Evolutionary conservation across 1,140 invertebrate species (phyloP).

Genomic region (Microplitis mediator): DNA sequence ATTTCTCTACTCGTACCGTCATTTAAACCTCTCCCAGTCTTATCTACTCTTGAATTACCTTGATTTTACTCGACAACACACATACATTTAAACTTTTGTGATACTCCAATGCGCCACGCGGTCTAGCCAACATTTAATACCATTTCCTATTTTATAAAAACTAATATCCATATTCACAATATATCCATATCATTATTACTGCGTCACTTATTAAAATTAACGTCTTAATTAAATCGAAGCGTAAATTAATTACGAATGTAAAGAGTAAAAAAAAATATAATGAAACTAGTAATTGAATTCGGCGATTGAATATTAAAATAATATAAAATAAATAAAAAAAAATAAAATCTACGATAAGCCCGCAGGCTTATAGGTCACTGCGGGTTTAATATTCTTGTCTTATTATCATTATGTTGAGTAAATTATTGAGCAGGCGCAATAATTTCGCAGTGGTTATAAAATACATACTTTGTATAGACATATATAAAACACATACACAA

Average conservation of each 20-base stretch:
- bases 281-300: not conserved
- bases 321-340: conserved; percentile 18
- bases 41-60: no score
- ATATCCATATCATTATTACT: no score
- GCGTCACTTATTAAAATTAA: no score
- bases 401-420: conserved; percentile 17
- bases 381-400: conserved; percentile 31
- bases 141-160: no score
- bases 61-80: no score
- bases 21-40: no score
- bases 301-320: not conserved
- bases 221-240: no score
- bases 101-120: not conserved
- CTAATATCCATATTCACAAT: no score
- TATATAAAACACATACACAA: not conserved
- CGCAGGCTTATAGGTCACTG: conserved; percentile 57
- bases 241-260: no score
- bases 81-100: not conserved
- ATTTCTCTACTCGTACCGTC: no score
- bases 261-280: no score
- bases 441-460: conserved; percentile 22
- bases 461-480: conserved; percentile 32
- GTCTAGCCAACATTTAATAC: not conserved
- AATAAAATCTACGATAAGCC: conserved; percentile 44
- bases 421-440: conserved; percentile 48